phyloP scores from a whole-genome alignment of 2,113 vertebrate genomes.

The Nematolebias whitei region DNA sequence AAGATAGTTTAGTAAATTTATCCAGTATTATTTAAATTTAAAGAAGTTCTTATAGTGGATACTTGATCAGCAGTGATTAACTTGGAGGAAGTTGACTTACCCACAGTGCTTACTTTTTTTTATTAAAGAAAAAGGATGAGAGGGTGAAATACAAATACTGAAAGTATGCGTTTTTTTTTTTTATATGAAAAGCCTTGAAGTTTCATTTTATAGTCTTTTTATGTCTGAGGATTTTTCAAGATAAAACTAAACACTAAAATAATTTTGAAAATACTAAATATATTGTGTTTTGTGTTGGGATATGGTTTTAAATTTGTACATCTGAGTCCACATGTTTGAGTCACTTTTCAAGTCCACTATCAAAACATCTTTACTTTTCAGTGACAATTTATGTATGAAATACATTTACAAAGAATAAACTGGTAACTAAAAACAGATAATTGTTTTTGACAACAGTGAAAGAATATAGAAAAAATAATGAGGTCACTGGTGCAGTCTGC shows the following conservation, averaged over 20 bases:
- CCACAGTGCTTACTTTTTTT: slow-evolving; percentile 46
- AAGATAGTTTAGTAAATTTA: slow-evolving; percentile 8
- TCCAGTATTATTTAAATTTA: slow-evolving; percentile 7
- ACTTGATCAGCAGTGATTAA: slow-evolving; percentile 27
- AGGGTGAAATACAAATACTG: slow-evolving; percentile 36
- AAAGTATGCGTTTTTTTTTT: slow-evolving; percentile 19
- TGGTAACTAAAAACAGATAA: background rate
- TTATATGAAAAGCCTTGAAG: slow-evolving; percentile 8
- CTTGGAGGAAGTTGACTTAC: slow-evolving; percentile 58
- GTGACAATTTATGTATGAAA: background rate
- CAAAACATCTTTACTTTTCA: slow-evolving; percentile 49
- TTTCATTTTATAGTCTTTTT: slow-evolving; percentile 61
- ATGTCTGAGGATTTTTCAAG: slow-evolving; percentile 61
- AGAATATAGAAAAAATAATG: too few species aligned
- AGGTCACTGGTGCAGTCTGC: too few species aligned
- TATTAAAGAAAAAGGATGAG: slow-evolving; percentile 54
- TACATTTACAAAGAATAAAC: background rate
- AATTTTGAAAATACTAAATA: slow-evolving; percentile 1
- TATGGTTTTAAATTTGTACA: slow-evolving; percentile 42
- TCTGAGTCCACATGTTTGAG: slow-evolving; percentile 49
- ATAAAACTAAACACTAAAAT: slow-evolving; percentile 17
- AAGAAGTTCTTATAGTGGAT: slow-evolving; percentile 19
- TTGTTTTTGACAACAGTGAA: too few species aligned
- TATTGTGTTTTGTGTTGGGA: slow-evolving; percentile 22
- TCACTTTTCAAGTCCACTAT: slow-evolving; percentile 65